phyloP scores from a whole-genome alignment of 2,113 vertebrate species.

The Planiliza haematocheilus region DNA sequence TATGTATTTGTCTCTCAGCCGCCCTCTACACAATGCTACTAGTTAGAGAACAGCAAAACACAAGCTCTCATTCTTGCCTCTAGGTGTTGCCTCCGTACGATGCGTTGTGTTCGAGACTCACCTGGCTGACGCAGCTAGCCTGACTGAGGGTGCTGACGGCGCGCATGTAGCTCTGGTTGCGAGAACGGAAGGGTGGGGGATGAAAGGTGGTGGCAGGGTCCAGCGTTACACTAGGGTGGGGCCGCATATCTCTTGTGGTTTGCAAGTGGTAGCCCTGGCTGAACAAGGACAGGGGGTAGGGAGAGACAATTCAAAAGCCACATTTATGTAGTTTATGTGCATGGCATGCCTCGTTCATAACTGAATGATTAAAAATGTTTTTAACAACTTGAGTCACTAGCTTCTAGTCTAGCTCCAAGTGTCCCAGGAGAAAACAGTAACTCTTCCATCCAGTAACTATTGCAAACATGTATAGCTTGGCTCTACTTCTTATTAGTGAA shows the following conservation, averaged over 20 bases:
- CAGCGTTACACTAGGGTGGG: conserved; percentile 91
- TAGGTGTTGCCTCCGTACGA: conserved; percentile 31
- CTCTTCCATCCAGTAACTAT: conserved; percentile 1
- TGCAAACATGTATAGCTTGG: background rate
- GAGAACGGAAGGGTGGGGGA: conserved; percentile 97
- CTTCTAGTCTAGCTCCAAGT: conserved; percentile 4
- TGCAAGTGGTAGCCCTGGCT: conserved; percentile 97
- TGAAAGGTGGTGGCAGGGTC: conserved; percentile 92
- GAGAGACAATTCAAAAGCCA: conserved; percentile 53
- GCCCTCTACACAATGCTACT: background rate
- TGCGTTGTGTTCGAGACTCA: conserved; percentile 77
- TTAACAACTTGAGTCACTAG: conserved; percentile 9
- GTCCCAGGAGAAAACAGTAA: conserved; percentile 15
- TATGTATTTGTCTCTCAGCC: conserved; percentile 11
- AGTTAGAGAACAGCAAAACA: background rate
- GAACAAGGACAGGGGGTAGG: conserved; percentile 75
- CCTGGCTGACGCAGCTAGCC: conserved; percentile 99
- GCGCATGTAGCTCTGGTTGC: conserved; percentile 99
- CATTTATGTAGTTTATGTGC: background rate
- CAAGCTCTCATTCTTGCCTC: conserved; percentile 8
- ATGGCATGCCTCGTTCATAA: background rate
- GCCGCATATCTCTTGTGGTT: conserved; percentile 90
- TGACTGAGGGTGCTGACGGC: conserved; percentile 99
- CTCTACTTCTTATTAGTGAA: conserved; percentile 23
- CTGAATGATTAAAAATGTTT: conserved; percentile 10